A percentile compares a stretch with the other conserved stretches of the same genome.
These are phyloP conservation scores for Indicator maculatus DNA, from an alignment of 2,113 vertebrate genomes.

Conservation along the genomic window DNA sequence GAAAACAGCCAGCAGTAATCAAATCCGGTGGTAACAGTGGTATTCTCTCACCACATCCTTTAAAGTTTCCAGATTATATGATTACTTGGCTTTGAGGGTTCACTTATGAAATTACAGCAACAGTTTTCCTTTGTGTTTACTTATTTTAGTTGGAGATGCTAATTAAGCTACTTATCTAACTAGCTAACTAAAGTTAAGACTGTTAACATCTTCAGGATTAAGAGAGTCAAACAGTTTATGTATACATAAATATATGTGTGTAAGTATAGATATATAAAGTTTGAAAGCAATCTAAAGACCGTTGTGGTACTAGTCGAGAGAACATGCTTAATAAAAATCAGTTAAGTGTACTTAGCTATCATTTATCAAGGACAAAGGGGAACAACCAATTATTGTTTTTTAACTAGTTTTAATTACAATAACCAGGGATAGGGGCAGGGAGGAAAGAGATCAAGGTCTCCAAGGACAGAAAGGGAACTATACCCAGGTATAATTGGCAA, in stretches of 20 bases:
- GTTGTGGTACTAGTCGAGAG: not conserved
- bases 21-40: constrained; percentile 9
- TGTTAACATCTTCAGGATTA: not conserved
- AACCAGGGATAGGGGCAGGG: not conserved
- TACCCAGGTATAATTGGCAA: not conserved
- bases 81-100: constrained; percentile 36
- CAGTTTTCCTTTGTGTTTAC: not conserved
- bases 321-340: not conserved
- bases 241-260: not conserved
- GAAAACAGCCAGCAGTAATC: constrained; percentile 36
- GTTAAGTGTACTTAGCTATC: not conserved
- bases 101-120: not conserved
- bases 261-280: not conserved
- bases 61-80: constrained; percentile 26
- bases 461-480: not conserved
- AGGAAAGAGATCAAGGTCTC: not conserved
- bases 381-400: not conserved
- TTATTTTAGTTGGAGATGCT: not conserved
- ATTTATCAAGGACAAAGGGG: not conserved
- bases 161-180: not conserved
- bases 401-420: not conserved
- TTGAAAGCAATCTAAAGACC: not conserved
- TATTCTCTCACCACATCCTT: constrained; percentile 64
- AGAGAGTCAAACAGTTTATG: not conserved
- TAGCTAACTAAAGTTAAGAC: not conserved